Evolutionary conservation across 2,113 vertebrate genomes (phyloP), one percentile per base, ranked within the genome.

Genomic region (Anguilla rostrata): DNA sequence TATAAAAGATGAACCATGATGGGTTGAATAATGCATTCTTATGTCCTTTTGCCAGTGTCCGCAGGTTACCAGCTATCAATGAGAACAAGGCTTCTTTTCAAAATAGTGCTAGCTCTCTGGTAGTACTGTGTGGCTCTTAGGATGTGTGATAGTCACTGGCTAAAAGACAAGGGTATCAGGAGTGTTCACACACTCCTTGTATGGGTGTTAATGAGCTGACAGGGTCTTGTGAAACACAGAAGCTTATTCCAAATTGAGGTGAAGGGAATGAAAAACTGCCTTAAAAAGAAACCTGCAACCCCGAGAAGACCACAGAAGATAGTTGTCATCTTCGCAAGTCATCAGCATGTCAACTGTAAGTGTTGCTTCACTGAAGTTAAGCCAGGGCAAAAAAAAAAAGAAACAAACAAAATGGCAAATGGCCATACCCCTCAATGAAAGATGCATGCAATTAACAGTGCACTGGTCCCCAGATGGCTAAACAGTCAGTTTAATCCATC

Each of bases 401-500:
- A 86, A 82, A 84, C 26, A 83, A 83, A 46, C 43, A 6, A 46
- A 46, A 46, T 46, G 43, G 43, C 43, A 53, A 53, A 83, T 88
- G 85, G 84, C 87, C 82, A 87, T 84, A 89, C 91, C 92, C 84
- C 91, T 87, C 87, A 91, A 94, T 94, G 92, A 94, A 94, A 94
- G 92, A 94, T 93, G 92, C 91, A 94, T 93, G 92, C 90, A 94
- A 93, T 95, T 92, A 94, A 90, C 92, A 89, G 92, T 93, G 93
- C 92, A 91, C 60, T 86, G 90, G 92, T 90, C 88, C 87, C 87
- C 87, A 81, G 56, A 85, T 88, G 88, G 88, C 89, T 87, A 92
- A 34, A 75, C 81, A 90, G 91, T 89, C 91, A 92, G 91, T 88
- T 89, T 89, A 91, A 94, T 95, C 93, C 93, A 94, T 94, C 93